Percentiles rank a stretch among this genome's conserved stretches.
Evolutionary conservation across 2,113 vertebrate genomes (phyloP).

Genomic region (Semnornis frantzii): DNA sequence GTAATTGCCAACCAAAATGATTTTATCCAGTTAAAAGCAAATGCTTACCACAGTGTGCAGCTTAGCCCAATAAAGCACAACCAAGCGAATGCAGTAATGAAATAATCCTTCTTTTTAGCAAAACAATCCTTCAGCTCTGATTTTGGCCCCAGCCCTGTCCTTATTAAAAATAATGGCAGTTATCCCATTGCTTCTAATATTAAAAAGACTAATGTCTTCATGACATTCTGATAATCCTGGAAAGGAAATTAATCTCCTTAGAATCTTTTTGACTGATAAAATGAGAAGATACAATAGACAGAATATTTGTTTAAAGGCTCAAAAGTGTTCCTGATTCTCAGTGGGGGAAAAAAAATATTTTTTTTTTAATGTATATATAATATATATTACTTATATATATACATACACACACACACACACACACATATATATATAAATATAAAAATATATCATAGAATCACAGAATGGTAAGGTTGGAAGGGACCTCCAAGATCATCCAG

Average conservation of each 20-base stretch:
- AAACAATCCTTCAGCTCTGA: background rate
- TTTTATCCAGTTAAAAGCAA: slow-evolving; percentile 22
- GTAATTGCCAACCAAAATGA: background rate
- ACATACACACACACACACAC: too few relatives aligned
- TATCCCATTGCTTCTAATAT: background rate
- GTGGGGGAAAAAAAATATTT: too few relatives aligned
- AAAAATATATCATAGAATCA: too few relatives aligned
- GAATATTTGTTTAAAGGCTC: background rate
- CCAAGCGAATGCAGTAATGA: background rate
- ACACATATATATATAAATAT: too few relatives aligned
- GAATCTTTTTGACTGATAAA: background rate
- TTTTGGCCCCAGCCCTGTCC: slow-evolving; percentile 1
- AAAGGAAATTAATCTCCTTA: background rate
- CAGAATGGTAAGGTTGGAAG: too few relatives aligned
- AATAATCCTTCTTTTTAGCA: background rate
- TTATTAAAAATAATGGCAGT: slow-evolving; percentile 23
- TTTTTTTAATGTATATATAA: too few relatives aligned
- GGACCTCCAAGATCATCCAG: too few relatives aligned
- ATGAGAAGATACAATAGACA: background rate
- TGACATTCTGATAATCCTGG: background rate
- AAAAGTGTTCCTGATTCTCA: background rate
- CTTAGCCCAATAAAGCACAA: slow-evolving; percentile 30
- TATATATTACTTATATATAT: too few relatives aligned
- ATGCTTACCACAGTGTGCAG: background rate
- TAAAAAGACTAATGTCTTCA: background rate